Evolutionary conservation across 2,113 vertebrate species (phyloP).

Genomic region (Proteles cristata): DNA sequence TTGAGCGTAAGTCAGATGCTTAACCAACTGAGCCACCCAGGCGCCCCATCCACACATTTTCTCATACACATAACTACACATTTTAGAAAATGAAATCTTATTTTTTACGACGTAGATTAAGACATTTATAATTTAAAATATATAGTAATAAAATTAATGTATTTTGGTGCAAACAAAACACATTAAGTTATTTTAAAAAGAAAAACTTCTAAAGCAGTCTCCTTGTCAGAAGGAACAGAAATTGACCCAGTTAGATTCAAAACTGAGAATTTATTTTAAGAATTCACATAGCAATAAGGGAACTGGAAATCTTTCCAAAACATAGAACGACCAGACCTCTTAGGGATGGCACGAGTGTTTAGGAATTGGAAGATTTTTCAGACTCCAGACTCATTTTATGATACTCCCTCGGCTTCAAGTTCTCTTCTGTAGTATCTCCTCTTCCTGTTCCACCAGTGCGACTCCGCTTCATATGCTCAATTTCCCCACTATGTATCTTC

Average conservation of each 20-base stretch:
- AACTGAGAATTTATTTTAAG: background rate
- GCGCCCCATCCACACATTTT: background rate
- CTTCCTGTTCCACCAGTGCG: background rate
- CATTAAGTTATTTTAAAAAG: background rate
- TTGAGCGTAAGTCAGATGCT: too few species aligned
- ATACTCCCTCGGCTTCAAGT: background rate
- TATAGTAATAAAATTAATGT: background rate
- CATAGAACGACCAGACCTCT: background rate
- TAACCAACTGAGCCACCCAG: too few species aligned
- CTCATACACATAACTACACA: background rate
- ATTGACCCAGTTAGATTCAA: background rate
- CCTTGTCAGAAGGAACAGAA: conserved; percentile 3
- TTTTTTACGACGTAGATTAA: background rate
- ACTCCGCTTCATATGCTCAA: background rate
- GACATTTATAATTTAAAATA: background rate
- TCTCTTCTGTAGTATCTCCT: background rate
- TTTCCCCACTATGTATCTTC: background rate
- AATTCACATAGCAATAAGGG: background rate
- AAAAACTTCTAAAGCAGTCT: background rate
- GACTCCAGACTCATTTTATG: background rate
- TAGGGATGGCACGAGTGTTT: background rate
- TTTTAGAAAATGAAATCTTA: background rate
- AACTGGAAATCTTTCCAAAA: background rate
- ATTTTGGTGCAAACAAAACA: background rate
- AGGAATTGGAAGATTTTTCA: background rate